Evolutionary conservation across 2,888 invertebrate genomes (phyloP), one percentile per base, ranked within the genome.

Genomic region (Gonocerus acuteangulatus): DNA sequence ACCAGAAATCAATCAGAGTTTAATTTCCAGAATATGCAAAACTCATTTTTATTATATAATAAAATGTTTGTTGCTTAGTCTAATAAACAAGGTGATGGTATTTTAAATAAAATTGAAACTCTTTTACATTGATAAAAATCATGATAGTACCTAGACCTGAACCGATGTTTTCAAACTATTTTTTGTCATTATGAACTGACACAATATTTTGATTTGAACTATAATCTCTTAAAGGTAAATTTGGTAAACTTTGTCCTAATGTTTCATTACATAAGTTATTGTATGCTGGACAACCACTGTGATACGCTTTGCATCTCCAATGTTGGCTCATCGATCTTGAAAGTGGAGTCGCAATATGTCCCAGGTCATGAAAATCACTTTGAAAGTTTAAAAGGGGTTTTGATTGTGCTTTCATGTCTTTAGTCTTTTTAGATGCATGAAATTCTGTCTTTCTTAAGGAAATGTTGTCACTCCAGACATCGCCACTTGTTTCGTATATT

Each of bases 391-490:
- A 9, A 27, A 6, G 4, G 9, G 4, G 4, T 6, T 4, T 27
- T 6, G 27, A 6, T 16, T n/a, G 44, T 42, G 44, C 44, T 3
- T 3, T 6, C 6, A 15, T 42, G 13, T 42, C 44, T 4, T 18
- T 13, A n/a, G n/a, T 42, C 44, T 42, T 42, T n/a, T 42, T n/a
- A 13, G 3, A 42, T 3, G 44, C 6, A 4, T 42, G 44, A 4
- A 15, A 3, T n/a, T 42, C n/a, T 42, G 44, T 42, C 13, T 42
- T 42, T 57, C 47, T 57, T 44, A 45, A 16, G 11, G 44, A 4
- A 27, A 27, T 23, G 39, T 62, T 64, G 45, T 65, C 66, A 48
- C 62, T 67, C 64, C 65, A 65, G 2, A 34, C 42, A 52, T 67
- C 66, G 9, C 64, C 62, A n/a, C 62, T 19, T 2, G 62, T 52